Evolutionary conservation across 1,140 invertebrate species (phyloP), one percentile per base, ranked within the genome.

Genomic region (Campoletis sonorensis): DNA sequence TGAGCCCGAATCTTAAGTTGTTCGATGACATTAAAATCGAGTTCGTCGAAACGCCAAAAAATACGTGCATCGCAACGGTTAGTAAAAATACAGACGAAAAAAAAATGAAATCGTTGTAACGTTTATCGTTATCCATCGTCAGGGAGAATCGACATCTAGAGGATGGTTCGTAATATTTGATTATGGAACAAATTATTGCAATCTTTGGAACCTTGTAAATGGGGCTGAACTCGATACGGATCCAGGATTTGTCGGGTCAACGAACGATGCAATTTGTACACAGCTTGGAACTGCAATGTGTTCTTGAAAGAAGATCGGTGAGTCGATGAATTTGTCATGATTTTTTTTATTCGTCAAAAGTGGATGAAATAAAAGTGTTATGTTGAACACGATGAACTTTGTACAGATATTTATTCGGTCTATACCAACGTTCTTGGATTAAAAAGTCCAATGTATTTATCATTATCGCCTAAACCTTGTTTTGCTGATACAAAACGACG

Each of bases 251-350:
- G 40, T 82, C 13, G 86, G 87, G 23, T 54, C 81, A 23, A 87
- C 86, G 0, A 85, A 15, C 27, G 84, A 84, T 45, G 64, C 79
- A 13, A 18, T 85, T 15, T 87, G 86, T 21, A 88, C 87, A 7
- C 86, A 88, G 78, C 83, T 86, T 11, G 84, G 83, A 23, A 88
- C 85, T 78, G 84, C 83, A 16, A 18, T 84, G 33, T 88, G 86
- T 68, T n/a, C 49, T 26, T 78, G 45, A 26, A 77, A 58, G n/a
- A 51, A 8, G n/a, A 51, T 68, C 18, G 49, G 18, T 64, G 27
- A 61, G 73, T 77, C 51, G 18, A 77, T 30, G 33, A 75, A 40
- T 70, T 33, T 30, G 30, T 33, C 67, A 18, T 21, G 11, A 16
- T 16, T 33, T 70, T 33, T 15, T 30, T 67, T 0, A 21, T 3